Conservation (phyloP, 2,113 vertebrate genomes). For the Clarias gariepinus region DNA sequence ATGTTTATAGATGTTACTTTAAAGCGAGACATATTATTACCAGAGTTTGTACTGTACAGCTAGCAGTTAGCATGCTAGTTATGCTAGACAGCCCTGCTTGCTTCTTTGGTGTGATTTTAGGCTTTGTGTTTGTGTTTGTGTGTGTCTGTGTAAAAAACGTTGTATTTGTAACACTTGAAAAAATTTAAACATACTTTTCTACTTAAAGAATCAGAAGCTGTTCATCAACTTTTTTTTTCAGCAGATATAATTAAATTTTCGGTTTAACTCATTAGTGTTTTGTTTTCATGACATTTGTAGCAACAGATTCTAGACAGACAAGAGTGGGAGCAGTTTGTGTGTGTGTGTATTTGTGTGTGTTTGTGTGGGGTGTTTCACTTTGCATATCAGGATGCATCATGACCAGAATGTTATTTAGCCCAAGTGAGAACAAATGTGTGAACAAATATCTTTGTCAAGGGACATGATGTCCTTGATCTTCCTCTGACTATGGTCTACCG, state of each 20-base stretch:
- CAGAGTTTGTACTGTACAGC: background rate
- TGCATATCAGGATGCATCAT: constrained; percentile 31
- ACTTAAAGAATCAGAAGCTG: background rate
- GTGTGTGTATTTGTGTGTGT: background rate
- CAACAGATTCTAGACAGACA: constrained; percentile 8
- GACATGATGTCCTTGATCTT: background rate
- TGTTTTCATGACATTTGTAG: background rate
- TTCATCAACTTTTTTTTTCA: background rate
- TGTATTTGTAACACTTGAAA: background rate
- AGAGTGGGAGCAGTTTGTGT: background rate
- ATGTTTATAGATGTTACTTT: background rate
- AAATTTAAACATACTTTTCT: background rate
- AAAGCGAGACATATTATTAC: background rate
- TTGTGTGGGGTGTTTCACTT: constrained; percentile 3
- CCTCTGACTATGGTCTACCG: background rate
- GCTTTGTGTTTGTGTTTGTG: background rate
- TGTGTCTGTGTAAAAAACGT: background rate
- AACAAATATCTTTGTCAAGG: constrained; percentile 1
- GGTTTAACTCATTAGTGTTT: constrained; percentile 1
- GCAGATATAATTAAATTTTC: background rate
- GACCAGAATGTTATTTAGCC: constrained; percentile 10
- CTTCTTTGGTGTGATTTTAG: background rate
- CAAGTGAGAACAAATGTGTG: constrained; percentile 11
- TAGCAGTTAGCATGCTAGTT: background rate
- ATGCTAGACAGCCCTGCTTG: background rate